Percentiles rank a stretch among this genome's conserved stretches.
Evolutionary conservation across 2,888 invertebrate species (phyloP).

Genomic region (Melanargia galathea): DNA sequence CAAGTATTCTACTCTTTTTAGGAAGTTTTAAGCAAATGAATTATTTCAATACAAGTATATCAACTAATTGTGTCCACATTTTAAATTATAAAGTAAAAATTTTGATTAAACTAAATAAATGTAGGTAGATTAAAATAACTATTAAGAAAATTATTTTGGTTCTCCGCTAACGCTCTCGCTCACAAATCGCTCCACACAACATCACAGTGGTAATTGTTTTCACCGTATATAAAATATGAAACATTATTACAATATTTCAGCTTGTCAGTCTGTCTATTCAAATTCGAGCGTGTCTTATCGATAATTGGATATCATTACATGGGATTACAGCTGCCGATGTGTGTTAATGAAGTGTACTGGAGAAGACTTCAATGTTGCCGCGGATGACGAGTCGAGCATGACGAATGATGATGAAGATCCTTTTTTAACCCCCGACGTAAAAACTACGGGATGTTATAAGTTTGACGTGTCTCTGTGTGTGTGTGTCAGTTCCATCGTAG

Average conservation of each 20-base stretch:
- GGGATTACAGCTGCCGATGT: conserved; percentile 52
- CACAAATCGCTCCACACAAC: conserved; percentile 40
- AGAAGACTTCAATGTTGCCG: conserved; percentile 17
- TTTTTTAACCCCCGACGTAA: too few species aligned
- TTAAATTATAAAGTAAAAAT: too few species aligned
- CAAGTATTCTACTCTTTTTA: too few species aligned
- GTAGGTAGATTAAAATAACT: too few species aligned
- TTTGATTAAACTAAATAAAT: too few species aligned
- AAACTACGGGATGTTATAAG: too few species aligned
- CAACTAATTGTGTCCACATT: too few species aligned
- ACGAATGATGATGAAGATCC: conserved; percentile 15
- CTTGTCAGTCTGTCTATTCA: conserved; percentile 76
- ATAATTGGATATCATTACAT: conserved; percentile 74
- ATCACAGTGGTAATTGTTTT: conserved; percentile 66
- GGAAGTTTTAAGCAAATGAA: too few species aligned
- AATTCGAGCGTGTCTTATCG: conserved; percentile 78
- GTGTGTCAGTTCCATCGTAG: too few species aligned
- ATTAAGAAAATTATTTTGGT: neutral
- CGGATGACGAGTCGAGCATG: neutral
- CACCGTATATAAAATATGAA: conserved; percentile 66
- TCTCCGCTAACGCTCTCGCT: conserved; percentile 33
- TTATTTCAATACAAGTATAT: too few species aligned
- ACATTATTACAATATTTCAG: conserved; percentile 77
- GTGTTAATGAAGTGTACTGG: conserved; percentile 36
- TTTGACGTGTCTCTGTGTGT: too few species aligned